Base-by-base conservation (phyloP, 1,140 invertebrate genomes). In the Magallana angulata region DNA sequence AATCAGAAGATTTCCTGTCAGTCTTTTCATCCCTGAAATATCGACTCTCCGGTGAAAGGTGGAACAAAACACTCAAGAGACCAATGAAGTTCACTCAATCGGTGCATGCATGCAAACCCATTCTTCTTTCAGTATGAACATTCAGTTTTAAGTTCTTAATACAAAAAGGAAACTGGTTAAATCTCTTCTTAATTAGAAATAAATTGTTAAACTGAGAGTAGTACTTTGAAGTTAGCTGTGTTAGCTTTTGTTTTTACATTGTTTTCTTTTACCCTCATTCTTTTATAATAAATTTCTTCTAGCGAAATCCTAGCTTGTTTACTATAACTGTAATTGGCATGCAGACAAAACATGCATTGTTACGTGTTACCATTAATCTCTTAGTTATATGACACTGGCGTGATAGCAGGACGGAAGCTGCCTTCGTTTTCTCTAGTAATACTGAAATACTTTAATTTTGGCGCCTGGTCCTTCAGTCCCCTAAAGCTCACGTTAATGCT, bases 361-460 rank as follows among this genome's bases (percentile, higher is more conserved):
- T 82, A 82, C 12, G 12, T 82, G 48, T 82, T 82, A 82, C 81
- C 81, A 82, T 57, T n/a, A 62, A 62, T 62, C 14, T 80, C 36
- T 80, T 82, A 82, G 81, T 57, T 57, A 58, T 57, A 57, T n/a
- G 48, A 57, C 18, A 82, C 81, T 57, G 81, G 81, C 57, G 81
- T 82, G 24, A 87, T 14, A 36, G 59, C 85, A 9, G 87, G 71
- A 59, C 86, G 82, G 85, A 89, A 91, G 18, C 90, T 64, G 60
- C 89, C 91, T 36, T 92, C 92, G 24, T 89, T 89, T 18, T 90
- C 90, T 16, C 88, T 87, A 16, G 86, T 85, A 58, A 90, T 85
- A 85, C 90, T 93, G 64, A 92, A 92, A 86, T 93, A 92, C 59
- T 90, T 90, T 62, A 92, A 90, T 82, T 90, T 93, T n/a, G 91